A percentile compares a stretch with the other conserved stretches of the same genome.
Evolutionary conservation across 2,888 invertebrate genomes (phyloP).

Genomic region (Pimpla rufipes): DNA sequence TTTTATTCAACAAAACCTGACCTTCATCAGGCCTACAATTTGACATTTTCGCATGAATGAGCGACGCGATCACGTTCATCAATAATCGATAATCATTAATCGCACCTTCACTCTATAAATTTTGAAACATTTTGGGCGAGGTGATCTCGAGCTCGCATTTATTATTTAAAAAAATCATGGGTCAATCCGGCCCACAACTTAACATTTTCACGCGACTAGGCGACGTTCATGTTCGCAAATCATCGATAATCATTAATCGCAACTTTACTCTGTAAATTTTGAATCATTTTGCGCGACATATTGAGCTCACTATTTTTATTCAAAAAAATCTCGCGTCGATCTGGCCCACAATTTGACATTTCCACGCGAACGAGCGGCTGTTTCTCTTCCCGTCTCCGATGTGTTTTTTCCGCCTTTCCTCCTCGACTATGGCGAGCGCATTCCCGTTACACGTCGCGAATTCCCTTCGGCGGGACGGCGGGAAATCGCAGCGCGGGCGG

Average conservation of each 20-base stretch:
- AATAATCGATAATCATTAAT: no score
- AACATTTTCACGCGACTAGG: neutral
- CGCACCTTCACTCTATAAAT: no score
- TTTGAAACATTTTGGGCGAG: no score
- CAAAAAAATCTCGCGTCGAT: neutral
- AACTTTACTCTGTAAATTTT: no score
- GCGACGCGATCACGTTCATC: no score
- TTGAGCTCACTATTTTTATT: neutral
- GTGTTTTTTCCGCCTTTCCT: no score
- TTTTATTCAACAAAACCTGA: neutral
- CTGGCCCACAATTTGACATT: neutral
- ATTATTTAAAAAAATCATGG: no score
- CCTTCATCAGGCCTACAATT: neutral
- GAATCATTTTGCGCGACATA: neutral
- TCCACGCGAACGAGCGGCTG: neutral
- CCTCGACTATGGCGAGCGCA: constrained; percentile 17
- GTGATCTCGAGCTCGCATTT: no score
- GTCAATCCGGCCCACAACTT: no score
- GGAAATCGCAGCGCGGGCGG: constrained; percentile 24
- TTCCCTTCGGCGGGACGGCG: constrained; percentile 53
- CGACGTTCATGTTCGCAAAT: neutral
- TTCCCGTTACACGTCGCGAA: constrained; percentile 51
- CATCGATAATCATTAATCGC: no score
- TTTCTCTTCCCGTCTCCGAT: constrained; percentile 43
- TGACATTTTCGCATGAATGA: neutral